Evolutionary conservation across 2,113 vertebrate genomes (phyloP), one percentile per base, ranked within the genome.

Genomic region (Chrysemys picta): DNA sequence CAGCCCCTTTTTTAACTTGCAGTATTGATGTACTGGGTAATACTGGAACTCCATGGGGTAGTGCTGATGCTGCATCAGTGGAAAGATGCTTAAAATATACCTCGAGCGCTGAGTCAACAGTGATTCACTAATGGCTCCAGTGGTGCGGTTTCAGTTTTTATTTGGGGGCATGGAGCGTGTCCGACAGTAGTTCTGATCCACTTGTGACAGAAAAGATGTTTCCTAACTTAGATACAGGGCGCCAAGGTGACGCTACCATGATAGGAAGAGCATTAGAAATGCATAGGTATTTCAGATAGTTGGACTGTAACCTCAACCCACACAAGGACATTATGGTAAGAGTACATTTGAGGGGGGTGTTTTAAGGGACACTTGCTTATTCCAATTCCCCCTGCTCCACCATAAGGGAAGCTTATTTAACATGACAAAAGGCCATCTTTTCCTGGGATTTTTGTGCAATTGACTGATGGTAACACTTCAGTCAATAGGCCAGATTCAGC

Each of bases 51-150:
- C 93, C 93, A 85, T 62, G 85, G 69, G 80, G 57, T 82, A 38
- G 56, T 88, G 19, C 62, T 82, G 52, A 81, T 85, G 82, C 93
- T 90, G 83, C 81, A 92, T 89, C 50, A 47, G 8, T 2, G 89
- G 45, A 85, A 80, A 53, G 6, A 89, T 81, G 11, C 53, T 89
- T 49, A 38, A 93, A 86, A 89, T 96, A 93, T 90, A 96, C 90
- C 91, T 86, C 69, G 62, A 89, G 93, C 82, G 47, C 50, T 92
- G 88, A 93, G 90, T 97, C 89, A 90, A 94, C 88, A 88, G 27
- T 9, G n/a, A 91, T 65, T 89, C 42, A 69, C 85, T 80, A 27
- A 65, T 94, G 84, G 88, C 29, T n/a, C 72, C 89, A 95, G 80
- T 80, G 82, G 31, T 83, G 62, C 88, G 50, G 80, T 96, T 89